Percentiles rank a stretch among this genome's conserved stretches.
phyloP scores from a whole-genome alignment of 2,113 vertebrate species.

The Ceyx cyanopectus region DNA sequence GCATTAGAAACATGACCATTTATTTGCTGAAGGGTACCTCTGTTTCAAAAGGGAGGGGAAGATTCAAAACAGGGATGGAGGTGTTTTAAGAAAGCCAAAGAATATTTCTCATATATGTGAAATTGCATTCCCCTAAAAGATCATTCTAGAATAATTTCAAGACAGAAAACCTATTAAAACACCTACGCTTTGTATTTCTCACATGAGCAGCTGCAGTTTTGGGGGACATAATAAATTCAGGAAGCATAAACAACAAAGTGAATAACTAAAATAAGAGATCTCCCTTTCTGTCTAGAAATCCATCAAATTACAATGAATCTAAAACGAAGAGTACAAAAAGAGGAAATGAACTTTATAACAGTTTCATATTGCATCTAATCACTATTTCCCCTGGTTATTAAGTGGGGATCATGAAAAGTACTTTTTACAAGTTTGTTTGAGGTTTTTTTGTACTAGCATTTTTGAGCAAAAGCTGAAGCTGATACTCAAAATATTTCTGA shows the following conservation, averaged over 20 bases:
- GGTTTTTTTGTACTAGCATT: neutral
- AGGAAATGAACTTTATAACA: conserved; percentile 14
- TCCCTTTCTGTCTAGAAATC: neutral
- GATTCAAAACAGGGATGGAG: neutral
- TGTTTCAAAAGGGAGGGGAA: neutral
- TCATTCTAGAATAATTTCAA: neutral
- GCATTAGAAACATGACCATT: neutral
- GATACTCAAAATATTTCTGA: neutral
- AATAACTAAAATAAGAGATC: neutral
- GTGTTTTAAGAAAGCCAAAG: neutral
- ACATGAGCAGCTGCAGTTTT: neutral
- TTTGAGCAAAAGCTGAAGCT: neutral
- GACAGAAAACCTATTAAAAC: neutral
- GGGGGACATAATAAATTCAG: conserved; percentile 6
- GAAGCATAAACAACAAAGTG: neutral
- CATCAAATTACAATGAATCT: neutral
- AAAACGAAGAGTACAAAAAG: neutral
- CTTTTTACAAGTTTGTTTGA: neutral
- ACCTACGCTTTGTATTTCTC: neutral
- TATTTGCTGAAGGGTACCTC: neutral
- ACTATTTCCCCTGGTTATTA: neutral
- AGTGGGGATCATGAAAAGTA: neutral
- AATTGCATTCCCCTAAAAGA: neutral
- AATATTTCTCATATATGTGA: neutral
- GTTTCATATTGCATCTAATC: neutral